These are phyloP conservation scores for Stramonita haemastoma DNA, from an alignment of 2,888 invertebrate species.

Conservation along the genomic window DNA sequence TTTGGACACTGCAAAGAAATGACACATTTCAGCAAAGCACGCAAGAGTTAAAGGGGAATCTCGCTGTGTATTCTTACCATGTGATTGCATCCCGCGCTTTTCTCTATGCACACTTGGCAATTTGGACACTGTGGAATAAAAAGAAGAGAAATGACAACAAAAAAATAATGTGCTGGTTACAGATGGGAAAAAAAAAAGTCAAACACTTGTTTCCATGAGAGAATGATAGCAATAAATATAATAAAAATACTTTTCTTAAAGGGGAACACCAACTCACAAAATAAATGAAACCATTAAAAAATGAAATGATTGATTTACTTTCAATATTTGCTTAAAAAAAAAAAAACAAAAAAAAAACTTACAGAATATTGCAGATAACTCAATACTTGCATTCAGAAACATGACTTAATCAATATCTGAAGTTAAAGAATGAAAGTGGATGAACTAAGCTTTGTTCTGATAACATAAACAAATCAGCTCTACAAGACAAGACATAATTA, in stretches of 20 bases:
- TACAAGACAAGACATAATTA: too few relatives aligned
- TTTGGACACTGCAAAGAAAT: slow-evolving; percentile 87
- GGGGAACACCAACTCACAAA: too few relatives aligned
- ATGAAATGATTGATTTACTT: too few relatives aligned
- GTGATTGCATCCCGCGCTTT: slow-evolving; percentile 99
- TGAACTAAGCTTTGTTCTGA: too few relatives aligned
- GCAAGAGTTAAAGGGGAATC: neutral
- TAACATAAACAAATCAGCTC: too few relatives aligned
- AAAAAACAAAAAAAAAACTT: too few relatives aligned
- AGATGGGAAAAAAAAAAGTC: neutral
- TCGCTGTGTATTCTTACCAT: slow-evolving; percentile 82
- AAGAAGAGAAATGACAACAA: neutral
- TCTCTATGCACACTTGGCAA: slow-evolving; percentile 99
- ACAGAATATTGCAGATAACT: too few relatives aligned
- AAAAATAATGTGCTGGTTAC: neutral
- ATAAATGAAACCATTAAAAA: too few relatives aligned
- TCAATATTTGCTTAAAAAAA: too few relatives aligned
- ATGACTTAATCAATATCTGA: too few relatives aligned
- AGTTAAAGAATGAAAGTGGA: too few relatives aligned
- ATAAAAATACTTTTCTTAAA: neutral
- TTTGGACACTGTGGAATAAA: slow-evolving; percentile 87
- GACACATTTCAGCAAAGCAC: slow-evolving; percentile 22
- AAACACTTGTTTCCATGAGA: neutral
- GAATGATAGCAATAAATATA: neutral
- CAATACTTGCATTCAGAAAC: too few relatives aligned